Conservation (phyloP, 2,113 vertebrate species). For the Noctilio leporinus region DNA sequence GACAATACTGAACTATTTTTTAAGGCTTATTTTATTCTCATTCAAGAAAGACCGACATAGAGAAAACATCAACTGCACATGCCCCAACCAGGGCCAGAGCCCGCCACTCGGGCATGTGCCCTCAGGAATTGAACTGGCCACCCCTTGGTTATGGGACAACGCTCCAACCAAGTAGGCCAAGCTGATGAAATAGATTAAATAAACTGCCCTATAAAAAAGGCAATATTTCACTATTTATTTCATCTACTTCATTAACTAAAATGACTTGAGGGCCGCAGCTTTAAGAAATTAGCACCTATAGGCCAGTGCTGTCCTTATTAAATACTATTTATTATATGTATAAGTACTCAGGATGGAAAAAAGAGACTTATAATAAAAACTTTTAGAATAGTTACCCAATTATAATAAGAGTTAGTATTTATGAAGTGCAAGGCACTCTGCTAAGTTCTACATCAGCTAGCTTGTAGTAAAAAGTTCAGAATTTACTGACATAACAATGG, state of each 20-base stretch:
- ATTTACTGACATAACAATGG: slow-evolving; percentile 50
- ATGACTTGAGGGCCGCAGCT: neutral
- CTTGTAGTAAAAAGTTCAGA: neutral
- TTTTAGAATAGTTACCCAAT: slow-evolving; percentile 15
- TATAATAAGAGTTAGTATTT: slow-evolving; percentile 1
- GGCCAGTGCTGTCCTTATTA: neutral
- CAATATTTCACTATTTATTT: neutral
- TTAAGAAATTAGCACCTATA: slow-evolving; percentile 17
- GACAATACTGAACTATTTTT: neutral
- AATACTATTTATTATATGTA: neutral
- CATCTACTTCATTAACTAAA: neutral
- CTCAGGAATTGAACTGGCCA: no score
- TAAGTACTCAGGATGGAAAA: neutral
- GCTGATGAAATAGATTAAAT: no score
- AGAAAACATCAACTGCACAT: no score
- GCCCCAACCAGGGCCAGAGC: no score
- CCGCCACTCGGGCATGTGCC: no score
- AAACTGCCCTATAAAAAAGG: no score
- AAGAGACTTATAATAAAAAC: neutral
- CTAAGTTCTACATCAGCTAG: neutral
- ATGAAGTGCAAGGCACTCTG: slow-evolving; percentile 26
- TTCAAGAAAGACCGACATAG: no score
- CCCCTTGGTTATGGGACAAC: no score
- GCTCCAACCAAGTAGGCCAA: no score
- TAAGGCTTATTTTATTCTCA: neutral